Base-by-base conservation (phyloP, 2,797 vertebrate genomes). In the Martes flavigula region DNA sequence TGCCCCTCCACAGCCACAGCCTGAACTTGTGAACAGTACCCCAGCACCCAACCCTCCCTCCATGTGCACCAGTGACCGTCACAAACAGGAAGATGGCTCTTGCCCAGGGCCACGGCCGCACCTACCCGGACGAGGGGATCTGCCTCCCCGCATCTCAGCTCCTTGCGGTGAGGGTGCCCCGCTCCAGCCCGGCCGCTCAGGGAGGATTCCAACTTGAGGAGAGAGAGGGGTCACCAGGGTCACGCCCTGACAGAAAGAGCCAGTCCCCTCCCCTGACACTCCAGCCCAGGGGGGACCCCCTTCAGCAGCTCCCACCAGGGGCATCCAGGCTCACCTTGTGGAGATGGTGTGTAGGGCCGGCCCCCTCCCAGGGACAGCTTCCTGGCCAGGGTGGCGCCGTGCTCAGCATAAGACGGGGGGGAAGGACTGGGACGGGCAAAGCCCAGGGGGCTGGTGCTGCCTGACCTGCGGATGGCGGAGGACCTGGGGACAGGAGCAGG, bases 141-240 rank as follows among this genome's bases (percentile, higher is more conserved):
- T 96, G 97, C 98, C 98, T 4, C 54, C 51, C 94, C 98, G 97
- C 95, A 97, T 87, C 97, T 99, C 99, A 0, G 98, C 96, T 98
- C 98, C 98, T 43, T 98, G 97, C 90, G 98, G 48, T 97, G 99
- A 98, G 62, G 98, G 97, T 48, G 85, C 96, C 95, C 98, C 91
- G 21, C 97, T 99, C 98, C 99, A 99, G 87, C 98, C 98, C 7
- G 98, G 98, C 62, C 98, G 98, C 98, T 99, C 99, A 7, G 99
- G 99, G 93, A 99, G 99, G 60, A 98, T 98, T 98, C 99, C 99
- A 82, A 99, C 99, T 99, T 96, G 90, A n/a, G 62, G 90, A 30
- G 84, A 95, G 83, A 95, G 83, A 97, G 8, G 43, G 20, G 27
- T 5, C 3, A n/a, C 17, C 21, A 12, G 8, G 6, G 51, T 96